Evolutionary conservation across 2,113 vertebrate genomes (phyloP), one percentile per base, ranked within the genome.

Genomic region (Pedionomus torquatus): DNA sequence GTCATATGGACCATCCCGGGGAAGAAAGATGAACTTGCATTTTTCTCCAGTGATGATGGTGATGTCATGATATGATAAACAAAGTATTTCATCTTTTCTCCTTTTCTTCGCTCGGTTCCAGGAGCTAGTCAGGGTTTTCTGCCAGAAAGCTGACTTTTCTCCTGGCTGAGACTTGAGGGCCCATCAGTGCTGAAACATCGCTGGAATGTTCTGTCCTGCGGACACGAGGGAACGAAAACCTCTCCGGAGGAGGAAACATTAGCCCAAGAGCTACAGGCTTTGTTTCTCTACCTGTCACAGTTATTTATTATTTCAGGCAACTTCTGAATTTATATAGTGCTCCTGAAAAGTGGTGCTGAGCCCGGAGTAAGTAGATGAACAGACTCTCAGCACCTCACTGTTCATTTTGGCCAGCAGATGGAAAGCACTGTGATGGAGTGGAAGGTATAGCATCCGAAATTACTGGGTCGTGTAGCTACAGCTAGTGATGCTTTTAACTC

Each of bases 101-200:
- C 71, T 95, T 85, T 87, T 72, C 91, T 89, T 43, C 4, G 0
- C 89, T 95, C 7, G 0, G 28, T 95, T 96, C 95, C 96, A 96
- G 93, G 75, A 96, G 96, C 94, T 95, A 74, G 76, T 74, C 77
- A 87, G 94, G 58, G 71, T 72, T 87, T 95, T 76, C 61, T 97
- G 96, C 97, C 97, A 97, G 96, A 94, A 96, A 93, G 83, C 94
- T 97, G 97, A 95, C 70, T 95, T 95, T 93, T 95, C 91, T 97
- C 66, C 91, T 96, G 97, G 95, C 94, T 69, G 66, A 87, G 74
- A 43, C 66, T 92, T 19, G 49, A 91, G 81, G 71, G 84, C 75
- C 93, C 91, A 94, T 96, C 96, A 96, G 84, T 70, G 87, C 87
- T 89, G 93, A 97, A 97, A 91, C 87, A 96, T 95, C 16, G 0